phyloP scores from a whole-genome alignment of 2,113 vertebrate species.

The Limnothrissa miodon region DNA sequence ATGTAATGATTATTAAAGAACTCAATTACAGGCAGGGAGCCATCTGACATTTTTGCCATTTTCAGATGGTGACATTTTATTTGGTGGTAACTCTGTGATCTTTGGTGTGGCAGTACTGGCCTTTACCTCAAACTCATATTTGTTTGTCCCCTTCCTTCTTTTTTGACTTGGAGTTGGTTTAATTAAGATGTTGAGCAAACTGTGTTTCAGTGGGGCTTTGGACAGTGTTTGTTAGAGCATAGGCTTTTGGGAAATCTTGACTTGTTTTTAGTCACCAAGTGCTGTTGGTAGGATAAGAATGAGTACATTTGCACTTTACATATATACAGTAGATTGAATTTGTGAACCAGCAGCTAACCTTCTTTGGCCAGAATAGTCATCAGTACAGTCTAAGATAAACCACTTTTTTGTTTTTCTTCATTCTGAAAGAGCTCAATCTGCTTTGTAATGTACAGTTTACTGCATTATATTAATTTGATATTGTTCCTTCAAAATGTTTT shows the following conservation, averaged over 20 bases:
- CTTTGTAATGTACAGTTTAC: neutral
- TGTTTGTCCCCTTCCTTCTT: neutral
- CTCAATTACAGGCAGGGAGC: neutral
- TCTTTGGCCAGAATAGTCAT: too few relatives aligned
- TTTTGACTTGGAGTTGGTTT: neutral
- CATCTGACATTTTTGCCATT: neutral
- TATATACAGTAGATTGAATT: too few relatives aligned
- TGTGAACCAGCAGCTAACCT: too few relatives aligned
- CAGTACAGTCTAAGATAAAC: too few relatives aligned
- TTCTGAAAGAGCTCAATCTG: neutral
- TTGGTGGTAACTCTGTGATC: neutral
- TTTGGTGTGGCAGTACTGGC: neutral
- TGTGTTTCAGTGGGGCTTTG: neutral
- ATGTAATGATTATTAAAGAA: neutral
- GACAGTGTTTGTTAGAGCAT: neutral
- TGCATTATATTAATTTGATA: too few relatives aligned
- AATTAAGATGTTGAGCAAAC: neutral
- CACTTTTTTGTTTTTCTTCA: too few relatives aligned
- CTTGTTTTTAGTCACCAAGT: neutral
- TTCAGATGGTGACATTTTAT: neutral
- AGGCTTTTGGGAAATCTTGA: neutral
- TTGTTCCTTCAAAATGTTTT: too few relatives aligned
- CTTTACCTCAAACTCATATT: neutral
- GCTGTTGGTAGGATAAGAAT: too few relatives aligned
- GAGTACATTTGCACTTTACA: too few relatives aligned